A percentile compares a stretch with the other conserved stretches of the same genome.
These are phyloP conservation scores for Luscinia luscinia DNA, from an alignment of 2,797 vertebrate species.

Conservation along the genomic window DNA sequence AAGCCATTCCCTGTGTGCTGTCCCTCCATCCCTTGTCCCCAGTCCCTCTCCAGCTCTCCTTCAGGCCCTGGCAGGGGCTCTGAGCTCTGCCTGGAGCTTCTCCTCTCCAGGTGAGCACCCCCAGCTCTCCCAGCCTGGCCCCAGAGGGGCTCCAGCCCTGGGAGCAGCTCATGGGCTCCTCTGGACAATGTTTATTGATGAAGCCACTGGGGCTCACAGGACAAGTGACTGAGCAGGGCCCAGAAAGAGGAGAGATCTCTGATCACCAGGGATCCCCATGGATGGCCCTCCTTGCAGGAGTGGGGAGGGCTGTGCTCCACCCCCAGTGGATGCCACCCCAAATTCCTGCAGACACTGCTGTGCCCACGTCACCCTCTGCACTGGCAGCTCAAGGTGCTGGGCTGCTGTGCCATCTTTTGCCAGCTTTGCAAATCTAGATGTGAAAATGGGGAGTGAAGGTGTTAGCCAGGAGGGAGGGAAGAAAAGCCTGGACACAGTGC, in stretches of 20 bases:
- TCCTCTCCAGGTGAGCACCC: neutral
- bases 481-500: neutral
- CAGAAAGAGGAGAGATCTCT: neutral
- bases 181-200: neutral
- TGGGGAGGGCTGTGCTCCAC: no score
- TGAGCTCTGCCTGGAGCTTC: neutral
- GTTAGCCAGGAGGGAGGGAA: neutral
- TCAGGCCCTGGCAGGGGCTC: neutral
- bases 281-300: fast-evolving
- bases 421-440: neutral
- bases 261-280: neutral
- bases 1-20: neutral
- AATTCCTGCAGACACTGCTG: neutral
- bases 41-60: neutral
- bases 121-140: neutral
- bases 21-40: neutral
- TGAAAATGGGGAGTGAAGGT: neutral
- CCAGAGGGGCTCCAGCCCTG: neutral
- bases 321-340: neutral
- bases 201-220: neutral
- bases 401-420: neutral
- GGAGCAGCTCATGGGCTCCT: neutral
- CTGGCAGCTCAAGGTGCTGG: fast-evolving
- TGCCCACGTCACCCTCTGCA: neutral
- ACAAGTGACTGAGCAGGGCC: neutral